A percentile compares a stretch with the other conserved stretches of the same genome.
Evolutionary conservation across 2,797 vertebrate genomes (phyloP).

Genomic region (Coendou prehensilis): DNA sequence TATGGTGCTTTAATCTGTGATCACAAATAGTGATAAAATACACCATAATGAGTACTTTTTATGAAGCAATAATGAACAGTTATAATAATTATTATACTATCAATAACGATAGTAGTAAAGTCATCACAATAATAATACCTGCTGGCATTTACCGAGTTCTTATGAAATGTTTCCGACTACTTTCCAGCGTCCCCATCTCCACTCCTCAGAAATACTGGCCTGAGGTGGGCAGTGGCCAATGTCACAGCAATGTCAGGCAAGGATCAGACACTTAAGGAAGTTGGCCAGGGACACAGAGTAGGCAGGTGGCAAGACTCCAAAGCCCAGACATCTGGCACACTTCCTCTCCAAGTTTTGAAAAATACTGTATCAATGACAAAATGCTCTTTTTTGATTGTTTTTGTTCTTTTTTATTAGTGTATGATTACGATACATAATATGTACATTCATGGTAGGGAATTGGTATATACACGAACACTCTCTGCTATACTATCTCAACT

Average conservation of each 20-base stretch:
- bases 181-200: neutral
- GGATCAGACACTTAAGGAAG: neutral
- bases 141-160: neutral
- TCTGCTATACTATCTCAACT: neutral
- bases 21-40: neutral
- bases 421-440: neutral
- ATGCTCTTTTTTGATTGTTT: neutral
- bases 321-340: no score
- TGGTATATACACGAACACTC: neutral
- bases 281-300: neutral
- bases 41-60: neutral
- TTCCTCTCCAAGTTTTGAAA: neutral
- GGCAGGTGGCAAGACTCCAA: neutral
- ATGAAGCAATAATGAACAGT: neutral
- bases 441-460: neutral
- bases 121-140: neutral
- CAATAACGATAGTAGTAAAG: neutral
- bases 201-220: neutral
- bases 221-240: neutral
- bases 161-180: neutral
- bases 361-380: neutral
- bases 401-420: neutral
- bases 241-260: neutral
- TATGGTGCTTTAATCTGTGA: neutral
- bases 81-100: neutral